Evolutionary conservation across 2,113 vertebrate genomes (phyloP).

Genomic region (Excalfactoria chinensis): DNA sequence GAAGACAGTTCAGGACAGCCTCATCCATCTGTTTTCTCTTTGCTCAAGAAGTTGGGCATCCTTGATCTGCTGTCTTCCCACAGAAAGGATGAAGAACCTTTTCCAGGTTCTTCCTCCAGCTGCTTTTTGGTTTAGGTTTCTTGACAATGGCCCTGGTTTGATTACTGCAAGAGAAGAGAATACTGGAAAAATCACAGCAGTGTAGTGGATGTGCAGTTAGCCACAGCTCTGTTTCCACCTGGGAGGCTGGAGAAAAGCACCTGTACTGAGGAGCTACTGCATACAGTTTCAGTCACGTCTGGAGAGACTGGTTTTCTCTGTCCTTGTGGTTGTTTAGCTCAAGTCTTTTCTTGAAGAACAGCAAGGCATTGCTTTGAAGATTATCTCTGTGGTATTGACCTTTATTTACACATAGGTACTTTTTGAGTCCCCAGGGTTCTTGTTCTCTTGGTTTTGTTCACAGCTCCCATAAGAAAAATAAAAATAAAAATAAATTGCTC

Average conservation of each 20-base stretch:
- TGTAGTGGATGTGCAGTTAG: background rate
- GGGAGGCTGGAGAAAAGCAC: background rate
- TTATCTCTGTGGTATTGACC: background rate
- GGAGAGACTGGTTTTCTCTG: slow-evolving; percentile 32
- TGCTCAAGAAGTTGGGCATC: accelerated
- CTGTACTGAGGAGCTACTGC: background rate
- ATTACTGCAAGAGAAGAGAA: background rate
- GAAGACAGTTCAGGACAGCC: background rate
- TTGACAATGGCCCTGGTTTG: background rate
- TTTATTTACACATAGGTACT: slow-evolving; percentile 16
- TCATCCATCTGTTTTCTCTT: background rate
- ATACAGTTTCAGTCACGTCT: background rate
- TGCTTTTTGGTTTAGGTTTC: background rate
- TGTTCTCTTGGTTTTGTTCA: background rate
- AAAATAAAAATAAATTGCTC: background rate
- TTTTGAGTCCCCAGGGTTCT: background rate
- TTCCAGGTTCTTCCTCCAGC: background rate
- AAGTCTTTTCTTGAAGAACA: slow-evolving; percentile 39
- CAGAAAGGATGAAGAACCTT: background rate
- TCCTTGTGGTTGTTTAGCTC: background rate
- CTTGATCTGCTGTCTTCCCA: background rate
- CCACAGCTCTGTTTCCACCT: background rate
- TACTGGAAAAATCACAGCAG: background rate
- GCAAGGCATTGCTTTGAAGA: slow-evolving; percentile 21
- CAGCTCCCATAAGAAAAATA: background rate